A percentile compares a stretch with the other conserved stretches of the same genome.
Conservation (phyloP, 2,113 vertebrate species). For the Nansenia antarctica region DNA sequence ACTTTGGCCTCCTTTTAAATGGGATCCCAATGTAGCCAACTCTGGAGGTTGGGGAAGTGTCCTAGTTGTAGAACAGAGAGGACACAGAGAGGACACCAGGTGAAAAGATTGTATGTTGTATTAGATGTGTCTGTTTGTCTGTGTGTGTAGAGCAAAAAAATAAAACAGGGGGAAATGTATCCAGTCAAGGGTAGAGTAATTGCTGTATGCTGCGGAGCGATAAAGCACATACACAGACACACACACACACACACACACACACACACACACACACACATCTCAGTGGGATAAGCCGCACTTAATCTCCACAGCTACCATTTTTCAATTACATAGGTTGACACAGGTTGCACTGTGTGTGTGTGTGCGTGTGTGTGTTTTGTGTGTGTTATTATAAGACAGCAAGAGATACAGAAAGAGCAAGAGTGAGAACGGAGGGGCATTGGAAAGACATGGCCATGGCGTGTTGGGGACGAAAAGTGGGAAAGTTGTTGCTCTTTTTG, state of each 20-base stretch:
- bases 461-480: no score
- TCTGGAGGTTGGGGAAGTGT: no score
- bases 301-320: slow-evolving; percentile 47
- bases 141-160: not conserved
- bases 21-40: no score
- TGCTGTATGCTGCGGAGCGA: slow-evolving; percentile 24
- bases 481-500: no score
- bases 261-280: slow-evolving; percentile 24
- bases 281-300: slow-evolving; percentile 31
- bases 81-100: no score
- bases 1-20: no score
- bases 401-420: not conserved
- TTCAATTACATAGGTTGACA: slow-evolving; percentile 41
- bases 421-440: no score
- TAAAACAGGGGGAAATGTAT: slow-evolving; percentile 23
- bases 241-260: not conserved
- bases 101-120: not conserved
- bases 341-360: slow-evolving; percentile 2
- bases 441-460: no score
- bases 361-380: slow-evolving; percentile 10
- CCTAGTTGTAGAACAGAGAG: no score
- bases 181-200: slow-evolving; percentile 16
- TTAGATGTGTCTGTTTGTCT: not conserved
- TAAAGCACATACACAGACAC: slow-evolving; percentile 2
- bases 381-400: not conserved